Percentiles rank a stretch among this genome's conserved stretches.
Evolutionary conservation across 2,888 invertebrate species (phyloP).

Genomic region (Anodontia alba): DNA sequence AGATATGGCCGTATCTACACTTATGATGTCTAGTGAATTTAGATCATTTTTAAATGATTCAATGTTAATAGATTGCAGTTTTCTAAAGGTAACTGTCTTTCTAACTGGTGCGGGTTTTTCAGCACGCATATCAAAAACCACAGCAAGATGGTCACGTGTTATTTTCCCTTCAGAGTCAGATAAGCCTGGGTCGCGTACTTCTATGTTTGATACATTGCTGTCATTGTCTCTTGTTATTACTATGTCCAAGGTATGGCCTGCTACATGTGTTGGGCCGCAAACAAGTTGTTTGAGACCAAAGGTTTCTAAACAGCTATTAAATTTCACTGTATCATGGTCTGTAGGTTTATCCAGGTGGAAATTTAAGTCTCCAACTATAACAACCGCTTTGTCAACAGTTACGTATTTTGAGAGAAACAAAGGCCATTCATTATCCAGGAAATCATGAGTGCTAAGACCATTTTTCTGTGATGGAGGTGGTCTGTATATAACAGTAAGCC

Average conservation of each 20-base stretch:
- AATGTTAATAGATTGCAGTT: constrained; percentile 33
- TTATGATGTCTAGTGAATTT: background rate
- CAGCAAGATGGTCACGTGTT: constrained; percentile 21
- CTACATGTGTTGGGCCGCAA: constrained; percentile 8
- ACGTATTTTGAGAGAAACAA: background rate
- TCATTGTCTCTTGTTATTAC: constrained; percentile 22
- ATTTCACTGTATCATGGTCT: constrained; percentile 23
- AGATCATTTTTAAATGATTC: background rate
- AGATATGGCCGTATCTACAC: background rate
- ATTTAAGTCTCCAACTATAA: background rate
- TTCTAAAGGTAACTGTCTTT: background rate
- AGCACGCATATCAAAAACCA: background rate
- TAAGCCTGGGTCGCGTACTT: constrained; percentile 20
- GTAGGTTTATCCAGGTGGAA: background rate
- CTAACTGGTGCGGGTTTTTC: background rate
- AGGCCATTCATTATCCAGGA: background rate
- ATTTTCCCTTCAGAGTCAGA: constrained; percentile 30
- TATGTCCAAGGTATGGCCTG: constrained; percentile 26
- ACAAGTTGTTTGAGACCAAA: constrained; percentile 30
- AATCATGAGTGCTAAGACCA: background rate
- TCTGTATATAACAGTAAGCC: constrained; percentile 15
- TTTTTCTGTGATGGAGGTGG: background rate
- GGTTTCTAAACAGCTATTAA: constrained; percentile 17
- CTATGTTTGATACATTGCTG: constrained; percentile 22
- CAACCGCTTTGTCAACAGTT: background rate